Base-by-base conservation (phyloP, 2,113 vertebrate species). In the Chascanopsetta lugubris region DNA sequence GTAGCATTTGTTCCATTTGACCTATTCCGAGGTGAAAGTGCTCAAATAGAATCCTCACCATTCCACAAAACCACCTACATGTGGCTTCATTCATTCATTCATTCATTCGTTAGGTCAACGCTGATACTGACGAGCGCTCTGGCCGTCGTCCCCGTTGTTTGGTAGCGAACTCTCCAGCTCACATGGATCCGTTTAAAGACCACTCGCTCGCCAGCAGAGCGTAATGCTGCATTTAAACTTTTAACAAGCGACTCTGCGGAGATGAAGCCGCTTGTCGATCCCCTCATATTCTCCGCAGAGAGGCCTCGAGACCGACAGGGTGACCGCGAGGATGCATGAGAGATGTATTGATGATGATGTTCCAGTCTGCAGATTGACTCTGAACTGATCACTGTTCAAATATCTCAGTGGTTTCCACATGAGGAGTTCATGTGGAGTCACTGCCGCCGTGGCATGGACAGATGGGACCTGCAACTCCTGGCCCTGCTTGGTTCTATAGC, bases 341-440 rank as follows among this genome's bases (percentile, higher is more conserved):
- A 18, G 25, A 58, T 73, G 29, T 50, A 43, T 15, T 30, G 24
- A 60, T 42, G 32, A 59, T 40, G 55, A 45, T 12, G 58, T 74
- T 25, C 21, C 20, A 27, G 25, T 51, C 9, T 22, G 53, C 32
- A 34, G 13, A 9, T 65, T 55, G 45, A 6, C 34, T 11, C 15
- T 2, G 13, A 38, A 15, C 2, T 49, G 45, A 58, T 1, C 59
- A 67, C 20, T 26, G 68, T 58, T 51, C 42, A n/a, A n/a, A n/a
- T n/a, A n/a, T 49, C 8, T 3, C 75, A 58, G 89, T 88, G 38
- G 62, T 36, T 87, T 84, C 81, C 86, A 88, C 62, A 78, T 90
- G n/a, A n/a, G n/a, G n/a, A n/a, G n/a, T n/a, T n/a, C n/a, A n/a
- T n/a, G n/a, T n/a, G 83, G 46, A 18, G 9, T 38, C 24, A 29